Conservation (phyloP, 2,888 invertebrate species). For the Diplazon laetatorius region DNA sequence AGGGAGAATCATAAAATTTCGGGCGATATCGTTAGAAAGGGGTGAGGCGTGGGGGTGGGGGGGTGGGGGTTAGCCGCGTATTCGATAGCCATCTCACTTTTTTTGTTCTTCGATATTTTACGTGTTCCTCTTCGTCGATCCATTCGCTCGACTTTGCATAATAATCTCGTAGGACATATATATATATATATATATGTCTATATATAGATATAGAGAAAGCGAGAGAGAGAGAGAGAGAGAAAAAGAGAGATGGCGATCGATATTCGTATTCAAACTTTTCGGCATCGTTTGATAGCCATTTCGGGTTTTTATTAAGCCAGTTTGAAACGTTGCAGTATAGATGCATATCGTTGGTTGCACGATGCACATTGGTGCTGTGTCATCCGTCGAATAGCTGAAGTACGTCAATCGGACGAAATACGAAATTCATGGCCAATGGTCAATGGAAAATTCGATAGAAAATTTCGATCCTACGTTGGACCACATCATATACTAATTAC, state of each 20-base stretch:
- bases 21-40: constrained; percentile 2
- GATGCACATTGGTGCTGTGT: constrained; percentile 10
- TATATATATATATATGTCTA: background rate
- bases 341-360: background rate
- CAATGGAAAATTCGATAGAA: no score
- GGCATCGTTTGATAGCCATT: background rate
- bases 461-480: no score
- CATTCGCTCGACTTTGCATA: constrained; percentile 16
- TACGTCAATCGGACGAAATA: background rate
- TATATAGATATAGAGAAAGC: no score
- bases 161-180: constrained; percentile 10
- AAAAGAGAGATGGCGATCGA: background rate
- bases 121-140: background rate
- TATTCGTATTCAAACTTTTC: constrained; percentile 27
- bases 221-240: no score
- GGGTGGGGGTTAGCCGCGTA: background rate
- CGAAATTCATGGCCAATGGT: background rate
- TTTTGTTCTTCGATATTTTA: constrained; percentile 17
- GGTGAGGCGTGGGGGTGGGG: background rate
- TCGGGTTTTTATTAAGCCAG: background rate
- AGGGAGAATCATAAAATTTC: constrained; percentile 3
- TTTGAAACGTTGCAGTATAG: background rate
- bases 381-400: constrained; percentile 1
- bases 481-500: no score
- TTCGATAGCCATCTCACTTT: background rate